Evolutionary conservation across 2,888 invertebrate species (phyloP).

Genomic region (Orthosia cruda): DNA sequence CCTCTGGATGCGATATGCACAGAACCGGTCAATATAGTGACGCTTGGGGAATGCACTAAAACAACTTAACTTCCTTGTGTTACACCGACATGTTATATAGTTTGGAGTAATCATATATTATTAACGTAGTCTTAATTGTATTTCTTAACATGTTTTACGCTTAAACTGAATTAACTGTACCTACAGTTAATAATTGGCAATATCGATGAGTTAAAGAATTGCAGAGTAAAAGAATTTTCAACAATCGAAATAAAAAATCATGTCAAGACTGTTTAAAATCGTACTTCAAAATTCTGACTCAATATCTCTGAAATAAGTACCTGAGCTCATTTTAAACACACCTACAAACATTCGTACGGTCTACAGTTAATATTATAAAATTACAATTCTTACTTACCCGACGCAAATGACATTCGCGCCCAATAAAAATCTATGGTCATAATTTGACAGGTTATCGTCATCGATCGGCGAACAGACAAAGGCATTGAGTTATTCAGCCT

Average conservation of each 20-base stretch:
- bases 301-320: neutral
- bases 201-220: too few species aligned
- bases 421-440: slow-evolving; percentile 72
- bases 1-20: too few species aligned
- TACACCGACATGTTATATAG: neutral
- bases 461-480: slow-evolving; percentile 78
- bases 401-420: slow-evolving; percentile 61
- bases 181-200: too few species aligned
- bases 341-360: slow-evolving; percentile 14
- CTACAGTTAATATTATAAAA: slow-evolving; percentile 33
- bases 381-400: slow-evolving; percentile 39
- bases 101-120: neutral
- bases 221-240: too few species aligned
- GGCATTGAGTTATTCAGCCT: slow-evolving; percentile 78
- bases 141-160: neutral
- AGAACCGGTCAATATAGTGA: too few species aligned
- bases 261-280: neutral
- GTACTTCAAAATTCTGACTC: neutral
- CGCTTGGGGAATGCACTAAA: too few species aligned
- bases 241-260: too few species aligned
- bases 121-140: neutral
- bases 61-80: neutral
- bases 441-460: slow-evolving; percentile 77
- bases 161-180: neutral
- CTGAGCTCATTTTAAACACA: neutral